A percentile compares a stretch with the other conserved stretches of the same genome.
These are phyloP conservation scores for Mesoligia furuncula DNA, from an alignment of 2,888 invertebrate species.

Conservation along the genomic window DNA sequence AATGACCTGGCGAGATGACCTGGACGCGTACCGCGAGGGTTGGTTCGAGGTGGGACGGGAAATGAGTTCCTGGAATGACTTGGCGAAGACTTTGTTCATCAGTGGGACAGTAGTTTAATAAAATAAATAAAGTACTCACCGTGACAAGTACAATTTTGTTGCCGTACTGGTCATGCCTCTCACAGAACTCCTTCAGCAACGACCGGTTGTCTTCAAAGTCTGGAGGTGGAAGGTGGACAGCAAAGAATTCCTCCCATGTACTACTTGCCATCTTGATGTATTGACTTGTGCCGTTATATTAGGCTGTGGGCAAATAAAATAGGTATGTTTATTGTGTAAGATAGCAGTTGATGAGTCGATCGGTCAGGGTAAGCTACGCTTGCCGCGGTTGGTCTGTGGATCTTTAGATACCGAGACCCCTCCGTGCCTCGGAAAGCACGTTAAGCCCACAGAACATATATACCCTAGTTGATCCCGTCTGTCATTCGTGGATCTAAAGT, in stretches of 20 bases:
- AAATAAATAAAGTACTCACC: constrained; percentile 86
- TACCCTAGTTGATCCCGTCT: too few species aligned
- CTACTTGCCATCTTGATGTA: constrained; percentile 76
- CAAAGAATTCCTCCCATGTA: constrained; percentile 96
- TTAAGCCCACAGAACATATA: too few species aligned
- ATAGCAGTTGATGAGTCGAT: neutral
- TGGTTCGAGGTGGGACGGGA: neutral
- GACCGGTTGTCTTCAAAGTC: constrained; percentile 94
- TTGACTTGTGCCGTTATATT: constrained; percentile 8
- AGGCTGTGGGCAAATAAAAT: constrained; percentile 31
- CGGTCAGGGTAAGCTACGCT: too few species aligned
- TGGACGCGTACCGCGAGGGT: neutral
- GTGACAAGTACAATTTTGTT: constrained; percentile 95
- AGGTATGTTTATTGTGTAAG: neutral
- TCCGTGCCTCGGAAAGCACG: too few species aligned
- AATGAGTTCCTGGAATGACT: neutral
- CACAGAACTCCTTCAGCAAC: constrained; percentile 93
- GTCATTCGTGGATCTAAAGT: too few species aligned
- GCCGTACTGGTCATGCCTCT: constrained; percentile 92
- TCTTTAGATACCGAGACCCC: too few species aligned
- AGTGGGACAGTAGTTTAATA: neutral
- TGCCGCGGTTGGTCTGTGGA: too few species aligned
- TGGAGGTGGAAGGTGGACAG: constrained; percentile 93
- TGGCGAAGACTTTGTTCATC: neutral
- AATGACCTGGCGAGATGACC: neutral